phyloP scores from a whole-genome alignment of 2,888 invertebrate genomes.

The Macroteleia sp. region DNA sequence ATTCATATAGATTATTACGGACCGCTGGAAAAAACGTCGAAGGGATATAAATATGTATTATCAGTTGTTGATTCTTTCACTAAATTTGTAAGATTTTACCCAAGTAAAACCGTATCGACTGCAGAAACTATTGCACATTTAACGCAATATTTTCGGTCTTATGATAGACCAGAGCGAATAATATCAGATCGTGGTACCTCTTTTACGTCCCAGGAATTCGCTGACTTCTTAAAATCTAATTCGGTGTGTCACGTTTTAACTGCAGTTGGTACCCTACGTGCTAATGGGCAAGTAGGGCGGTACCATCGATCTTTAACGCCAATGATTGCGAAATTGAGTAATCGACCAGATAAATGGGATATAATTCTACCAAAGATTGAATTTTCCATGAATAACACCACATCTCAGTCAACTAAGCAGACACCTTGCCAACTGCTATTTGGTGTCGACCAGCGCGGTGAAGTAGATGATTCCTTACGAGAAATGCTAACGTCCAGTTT shows the following conservation, averaged over 20 bases:
- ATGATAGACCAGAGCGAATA: slow-evolving; percentile 68
- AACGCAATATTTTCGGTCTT: too few relatives aligned
- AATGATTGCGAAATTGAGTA: not conserved
- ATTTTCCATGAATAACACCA: slow-evolving; percentile 6
- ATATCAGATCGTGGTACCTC: slow-evolving; percentile 79
- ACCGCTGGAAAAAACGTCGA: not conserved
- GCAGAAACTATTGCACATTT: too few relatives aligned
- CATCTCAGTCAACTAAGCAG: not conserved
- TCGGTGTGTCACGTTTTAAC: slow-evolving; percentile 67
- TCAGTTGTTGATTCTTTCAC: slow-evolving; percentile 68
- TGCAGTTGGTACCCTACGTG: slow-evolving; percentile 72
- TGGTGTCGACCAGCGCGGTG: slow-evolving; percentile 4
- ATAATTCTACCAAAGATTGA: slow-evolving; percentile 6
- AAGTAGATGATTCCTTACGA: too few relatives aligned
- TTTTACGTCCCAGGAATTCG: slow-evolving; percentile 75
- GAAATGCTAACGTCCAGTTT: too few relatives aligned
- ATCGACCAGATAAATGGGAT: slow-evolving; percentile 62
- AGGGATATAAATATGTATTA: not conserved
- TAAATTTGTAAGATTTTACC: not conserved
- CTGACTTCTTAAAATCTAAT: slow-evolving; percentile 71
- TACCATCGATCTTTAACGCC: slow-evolving; percentile 69
- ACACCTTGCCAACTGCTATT: slow-evolving; percentile 15
- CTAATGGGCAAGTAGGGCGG: slow-evolving; percentile 78
- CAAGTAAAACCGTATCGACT: slow-evolving; percentile 30
- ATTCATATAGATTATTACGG: not conserved